Conservation (phyloP, 1,140 invertebrate species). For the Brachionus angularis region DNA sequence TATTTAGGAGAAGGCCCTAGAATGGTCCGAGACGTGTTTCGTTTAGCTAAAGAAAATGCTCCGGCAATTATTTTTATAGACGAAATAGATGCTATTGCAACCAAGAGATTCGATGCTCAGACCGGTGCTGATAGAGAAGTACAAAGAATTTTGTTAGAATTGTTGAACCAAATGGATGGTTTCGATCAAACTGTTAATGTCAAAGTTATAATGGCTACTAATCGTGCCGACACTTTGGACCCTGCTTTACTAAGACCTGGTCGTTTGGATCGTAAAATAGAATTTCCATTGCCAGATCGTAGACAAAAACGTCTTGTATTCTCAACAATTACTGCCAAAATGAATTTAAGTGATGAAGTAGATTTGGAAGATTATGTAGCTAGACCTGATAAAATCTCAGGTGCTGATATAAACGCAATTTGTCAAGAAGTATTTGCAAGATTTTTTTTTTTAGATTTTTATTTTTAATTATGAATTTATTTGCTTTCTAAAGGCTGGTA, state of each 20-base stretch:
- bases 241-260: constrained; percentile 93
- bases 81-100: constrained; percentile 92
- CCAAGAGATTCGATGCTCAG: constrained; percentile 96
- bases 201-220: constrained; percentile 99
- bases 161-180: constrained; percentile 99
- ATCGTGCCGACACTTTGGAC: constrained; percentile 94
- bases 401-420: constrained; percentile 98
- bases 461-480: neutral
- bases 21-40: constrained; percentile 98
- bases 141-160: constrained; percentile 90
- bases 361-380: constrained; percentile 98
- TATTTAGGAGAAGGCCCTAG: constrained; percentile 96
- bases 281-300: constrained; percentile 94
- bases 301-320: constrained; percentile 96
- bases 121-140: constrained; percentile 97
- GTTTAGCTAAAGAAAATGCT: constrained; percentile 96
- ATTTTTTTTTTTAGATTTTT: neutral
- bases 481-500: constrained; percentile 64
- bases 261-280: constrained; percentile 94
- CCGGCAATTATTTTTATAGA: constrained; percentile 98
- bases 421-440: constrained; percentile 82
- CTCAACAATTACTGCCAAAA: constrained; percentile 92
- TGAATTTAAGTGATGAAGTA: constrained; percentile 99
- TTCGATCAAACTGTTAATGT: constrained; percentile 99
- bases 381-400: constrained; percentile 93